Base-by-base conservation (phyloP, 2,797 vertebrate genomes). In the Melanotaenia boesemani region DNA sequence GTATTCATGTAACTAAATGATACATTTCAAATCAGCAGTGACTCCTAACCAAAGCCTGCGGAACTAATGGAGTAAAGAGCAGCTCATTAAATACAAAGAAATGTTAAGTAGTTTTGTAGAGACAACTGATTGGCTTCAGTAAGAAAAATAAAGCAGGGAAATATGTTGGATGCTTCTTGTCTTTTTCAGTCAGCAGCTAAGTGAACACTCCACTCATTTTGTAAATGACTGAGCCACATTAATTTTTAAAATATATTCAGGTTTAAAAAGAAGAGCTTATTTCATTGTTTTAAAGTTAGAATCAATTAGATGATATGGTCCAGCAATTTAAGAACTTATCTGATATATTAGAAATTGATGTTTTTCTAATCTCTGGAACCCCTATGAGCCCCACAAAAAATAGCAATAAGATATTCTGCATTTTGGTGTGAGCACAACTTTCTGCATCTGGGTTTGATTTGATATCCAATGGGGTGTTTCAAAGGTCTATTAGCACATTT, bases 1-100 rank as follows among this genome's bases (percentile, higher is more conserved):
- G 55, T 68, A 67, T 66, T 75, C 70, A 75, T 63, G 60, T 66
- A 78, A 61, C 77, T 65, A 67, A 77, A 48, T 13, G 55, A 1
- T 59, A 70, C 50, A 61, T 59, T 82, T 77, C 26, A 62, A 74
- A 84, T 76, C 55, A 36, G 41, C 2, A 15, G 20, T 65, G 69
- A 72, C 55, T 77, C 20, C 36, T 70, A 73, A 67, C 58, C 24
- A 44, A 48, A 57, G 69, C 16, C 48, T 63, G 32, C 6, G 56
- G 39, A 58, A 64, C 6, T 67, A 75, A 56, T 56, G 13, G 66
- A 56, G 28, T 39, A 46, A 59, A 26, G 18, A 65, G n/a, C 1
- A 50, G 9, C 32, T 67, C 5, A 70, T 44, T 78, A 28, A 11
- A 54, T 62, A 3, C 3, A 46, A 3, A 58, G 16, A 34, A 46